phyloP scores from a whole-genome alignment of 2,888 invertebrate genomes.

The Tetragnatha montana region DNA sequence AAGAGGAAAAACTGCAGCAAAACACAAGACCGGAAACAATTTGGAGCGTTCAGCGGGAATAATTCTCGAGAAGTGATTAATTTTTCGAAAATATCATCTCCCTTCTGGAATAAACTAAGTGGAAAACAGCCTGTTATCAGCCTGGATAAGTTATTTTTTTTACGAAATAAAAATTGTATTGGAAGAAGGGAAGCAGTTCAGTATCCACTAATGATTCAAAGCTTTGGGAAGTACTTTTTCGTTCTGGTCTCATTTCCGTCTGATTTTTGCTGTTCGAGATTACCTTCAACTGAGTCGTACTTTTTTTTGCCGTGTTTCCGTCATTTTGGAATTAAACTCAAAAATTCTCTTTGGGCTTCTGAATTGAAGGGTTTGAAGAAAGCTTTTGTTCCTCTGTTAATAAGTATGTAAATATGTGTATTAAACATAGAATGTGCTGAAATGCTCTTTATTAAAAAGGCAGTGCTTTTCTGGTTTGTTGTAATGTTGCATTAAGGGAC shows the following conservation, averaged over 20 bases:
- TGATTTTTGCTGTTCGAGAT: not conserved
- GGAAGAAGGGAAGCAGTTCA: constrained; percentile 17
- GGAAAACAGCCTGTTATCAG: constrained; percentile 52
- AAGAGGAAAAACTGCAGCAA: not conserved
- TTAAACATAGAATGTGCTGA: no score
- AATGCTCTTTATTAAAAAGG: no score
- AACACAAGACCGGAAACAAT: constrained; percentile 32
- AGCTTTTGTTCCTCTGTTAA: not conserved
- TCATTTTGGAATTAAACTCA: not conserved
- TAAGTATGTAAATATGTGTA: not conserved
- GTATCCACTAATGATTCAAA: constrained; percentile 39
- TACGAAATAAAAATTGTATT: constrained; percentile 10
- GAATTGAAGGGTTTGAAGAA: not conserved
- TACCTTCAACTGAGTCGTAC: not conserved
- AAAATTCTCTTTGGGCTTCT: not conserved
- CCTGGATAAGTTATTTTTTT: not conserved
- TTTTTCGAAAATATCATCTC: constrained; percentile 35
- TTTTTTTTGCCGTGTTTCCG: not conserved
- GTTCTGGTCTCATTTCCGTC: not conserved
- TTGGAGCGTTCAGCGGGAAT: constrained; percentile 49
- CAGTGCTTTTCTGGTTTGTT: no score
- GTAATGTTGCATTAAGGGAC: no score
- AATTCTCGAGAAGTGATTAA: constrained; percentile 37
- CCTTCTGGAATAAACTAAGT: constrained; percentile 47
- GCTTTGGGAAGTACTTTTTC: constrained; percentile 19